Conservation (phyloP, 2,888 invertebrate species). For the Malthinus seriepunctatus region DNA sequence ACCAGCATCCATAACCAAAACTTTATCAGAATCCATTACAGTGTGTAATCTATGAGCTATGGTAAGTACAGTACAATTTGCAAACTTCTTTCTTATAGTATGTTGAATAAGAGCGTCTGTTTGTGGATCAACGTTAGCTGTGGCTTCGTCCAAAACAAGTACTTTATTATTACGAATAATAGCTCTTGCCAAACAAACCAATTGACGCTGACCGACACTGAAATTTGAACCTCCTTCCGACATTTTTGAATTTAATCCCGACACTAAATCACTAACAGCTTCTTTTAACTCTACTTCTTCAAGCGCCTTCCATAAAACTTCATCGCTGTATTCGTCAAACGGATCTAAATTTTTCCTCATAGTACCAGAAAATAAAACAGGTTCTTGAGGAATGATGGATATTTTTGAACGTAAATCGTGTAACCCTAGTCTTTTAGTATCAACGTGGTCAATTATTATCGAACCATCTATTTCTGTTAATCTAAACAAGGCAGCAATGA, state of each 20-base stretch:
- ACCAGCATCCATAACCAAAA: conserved; percentile 81
- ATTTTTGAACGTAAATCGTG: conserved; percentile 57
- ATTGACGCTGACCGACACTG: conserved; percentile 61
- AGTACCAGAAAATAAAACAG: conserved; percentile 81
- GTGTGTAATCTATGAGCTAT: conserved; percentile 83
- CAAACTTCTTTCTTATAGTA: conserved; percentile 74
- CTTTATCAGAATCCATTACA: conserved; percentile 82
- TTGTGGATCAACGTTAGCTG: conserved; percentile 78
- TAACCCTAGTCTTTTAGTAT: conserved; percentile 59
- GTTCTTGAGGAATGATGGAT: conserved; percentile 63
- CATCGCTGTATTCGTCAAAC: conserved; percentile 78
- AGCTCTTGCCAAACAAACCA: conserved; percentile 68
- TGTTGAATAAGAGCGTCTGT: conserved; percentile 77
- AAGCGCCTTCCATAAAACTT: conserved; percentile 79
- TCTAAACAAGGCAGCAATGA: conserved; percentile 71
- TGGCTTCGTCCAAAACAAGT: conserved; percentile 68
- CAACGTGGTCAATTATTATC: conserved; percentile 65
- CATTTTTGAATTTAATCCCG: conserved; percentile 67
- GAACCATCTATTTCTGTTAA: conserved; percentile 61
- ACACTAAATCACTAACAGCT: conserved; percentile 65
- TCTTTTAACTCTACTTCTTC: conserved; percentile 82
- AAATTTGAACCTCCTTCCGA: conserved; percentile 66
- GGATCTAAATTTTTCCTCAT: conserved; percentile 90
- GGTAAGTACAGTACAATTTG: conserved; percentile 76
- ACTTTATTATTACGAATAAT: conserved; percentile 52